Evolutionary conservation across 2,797 vertebrate species (phyloP), one percentile per base, ranked within the genome.

Genomic region (Acipenser oxyrinchus): DNA sequence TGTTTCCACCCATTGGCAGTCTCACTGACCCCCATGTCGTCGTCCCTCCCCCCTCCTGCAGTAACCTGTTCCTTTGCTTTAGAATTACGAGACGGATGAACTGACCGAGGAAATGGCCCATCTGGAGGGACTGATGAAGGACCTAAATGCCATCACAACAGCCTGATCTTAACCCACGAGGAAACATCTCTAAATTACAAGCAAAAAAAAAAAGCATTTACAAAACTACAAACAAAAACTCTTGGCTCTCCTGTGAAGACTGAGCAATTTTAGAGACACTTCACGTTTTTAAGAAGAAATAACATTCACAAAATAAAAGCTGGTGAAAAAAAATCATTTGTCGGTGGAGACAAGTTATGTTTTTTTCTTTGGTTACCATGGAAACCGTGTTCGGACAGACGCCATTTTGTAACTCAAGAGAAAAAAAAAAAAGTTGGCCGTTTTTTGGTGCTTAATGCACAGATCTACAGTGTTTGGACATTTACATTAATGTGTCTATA

Each of bases 101-200:
- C 91, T 98, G 84, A 96, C 94, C 77, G 97, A 98, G 90, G 96
- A 98, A 88, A 99, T 99, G 96, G 95, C 95, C 82, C 96, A 98
- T 84, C 94, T 98, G 77, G 96, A 98, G 91, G 96, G 95, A 83
- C 90, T 98, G 52, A 99, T 99, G 96, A 99, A 99, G 92, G 96
- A 99, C 92, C 94, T 98, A 77, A 98, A 98, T 8, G 95, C 95
- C 88, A 98, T 98, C 87, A 99, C 96, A 48, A 98, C 95, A 74
- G 95, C 94, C 66, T 97, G 92, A 96, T 77, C 81, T 74, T 60
- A 71, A 63, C 65, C 64, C 65, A 53, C 63, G 64, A 69, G 48
- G 63, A 61, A 68, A 66, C 64, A 67, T 57, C 62, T 70, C 37
- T 69, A 64, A 66, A 37, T 23, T 48, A 6, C 15, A 9, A 60